Evolutionary conservation across 2,113 vertebrate genomes (phyloP).

Genomic region (Tetrax tetrax): DNA sequence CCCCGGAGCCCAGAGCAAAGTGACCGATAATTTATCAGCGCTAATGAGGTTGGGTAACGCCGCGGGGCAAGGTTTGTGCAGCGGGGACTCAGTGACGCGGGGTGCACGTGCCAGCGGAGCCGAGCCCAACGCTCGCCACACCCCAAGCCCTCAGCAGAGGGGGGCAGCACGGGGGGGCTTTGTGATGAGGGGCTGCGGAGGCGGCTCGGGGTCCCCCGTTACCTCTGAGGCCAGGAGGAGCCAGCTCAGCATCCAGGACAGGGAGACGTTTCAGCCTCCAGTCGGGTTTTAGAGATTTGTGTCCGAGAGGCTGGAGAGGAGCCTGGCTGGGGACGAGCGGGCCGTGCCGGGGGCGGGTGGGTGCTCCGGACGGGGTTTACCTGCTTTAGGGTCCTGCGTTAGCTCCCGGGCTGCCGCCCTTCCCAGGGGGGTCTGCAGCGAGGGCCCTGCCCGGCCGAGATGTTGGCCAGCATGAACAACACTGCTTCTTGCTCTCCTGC

Average conservation of each 20-base stretch:
- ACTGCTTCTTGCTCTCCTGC: neutral
- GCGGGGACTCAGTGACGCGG: rapidly evolving
- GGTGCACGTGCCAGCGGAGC: neutral
- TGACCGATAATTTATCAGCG: rapidly evolving
- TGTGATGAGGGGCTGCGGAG: neutral
- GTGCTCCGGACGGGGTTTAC: rapidly evolving
- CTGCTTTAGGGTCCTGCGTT: neutral
- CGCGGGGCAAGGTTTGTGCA: neutral
- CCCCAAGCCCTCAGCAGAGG: neutral
- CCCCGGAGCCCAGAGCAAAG: rapidly evolving
- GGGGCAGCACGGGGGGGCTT: neutral
- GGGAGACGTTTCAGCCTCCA: neutral
- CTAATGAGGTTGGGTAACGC: rapidly evolving
- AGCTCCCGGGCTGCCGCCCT: neutral
- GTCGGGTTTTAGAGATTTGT: neutral
- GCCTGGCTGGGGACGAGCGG: rapidly evolving
- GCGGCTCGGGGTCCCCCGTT: rapidly evolving
- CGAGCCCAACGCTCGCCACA: rapidly evolving
- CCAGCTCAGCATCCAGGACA: rapidly evolving
- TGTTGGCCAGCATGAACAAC: rapidly evolving
- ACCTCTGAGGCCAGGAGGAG: neutral
- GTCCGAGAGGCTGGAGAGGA: neutral
- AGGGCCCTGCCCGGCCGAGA: neutral
- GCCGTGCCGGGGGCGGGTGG: too few relatives aligned
- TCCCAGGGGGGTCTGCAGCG: rapidly evolving